phyloP scores from a whole-genome alignment of 2,888 invertebrate genomes.

The Caenorhabditis macrosperma region DNA sequence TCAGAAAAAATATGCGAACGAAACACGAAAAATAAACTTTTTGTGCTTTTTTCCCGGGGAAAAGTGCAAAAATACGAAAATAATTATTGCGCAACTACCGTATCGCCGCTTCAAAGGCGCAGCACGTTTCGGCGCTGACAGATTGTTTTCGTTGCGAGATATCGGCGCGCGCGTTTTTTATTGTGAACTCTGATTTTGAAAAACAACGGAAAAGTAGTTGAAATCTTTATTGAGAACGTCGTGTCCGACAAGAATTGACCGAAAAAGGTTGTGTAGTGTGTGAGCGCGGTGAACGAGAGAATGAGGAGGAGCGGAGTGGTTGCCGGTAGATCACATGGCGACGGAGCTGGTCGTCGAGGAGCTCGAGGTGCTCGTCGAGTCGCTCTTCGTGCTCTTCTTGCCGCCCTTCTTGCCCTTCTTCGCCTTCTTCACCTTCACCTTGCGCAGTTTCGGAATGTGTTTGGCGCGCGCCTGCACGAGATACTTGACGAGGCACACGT shows the following conservation, averaged over 20 bases:
- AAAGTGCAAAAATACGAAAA: background rate
- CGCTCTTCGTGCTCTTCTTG: constrained; percentile 14
- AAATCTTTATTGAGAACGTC: background rate
- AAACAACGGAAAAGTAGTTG: too few relatives aligned
- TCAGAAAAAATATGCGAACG: too few relatives aligned
- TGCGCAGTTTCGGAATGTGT: constrained; percentile 40
- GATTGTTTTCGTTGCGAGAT: too few relatives aligned
- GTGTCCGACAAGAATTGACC: background rate
- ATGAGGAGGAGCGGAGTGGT: background rate
- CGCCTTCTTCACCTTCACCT: constrained; percentile 45
- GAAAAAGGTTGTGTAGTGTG: too few relatives aligned
- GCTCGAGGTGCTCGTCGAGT: background rate
- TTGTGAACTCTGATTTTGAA: too few relatives aligned
- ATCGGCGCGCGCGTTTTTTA: too few relatives aligned
- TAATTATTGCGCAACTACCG: background rate
- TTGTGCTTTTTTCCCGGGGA: too few relatives aligned
- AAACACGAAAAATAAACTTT: too few relatives aligned
- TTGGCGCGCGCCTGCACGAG: constrained; percentile 33
- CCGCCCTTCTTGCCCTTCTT: constrained; percentile 30
- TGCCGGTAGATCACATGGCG: background rate
- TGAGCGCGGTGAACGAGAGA: constrained; percentile 1
- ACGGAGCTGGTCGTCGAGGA: background rate
- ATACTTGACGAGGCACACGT: constrained; percentile 41
- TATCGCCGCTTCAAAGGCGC: too few relatives aligned
- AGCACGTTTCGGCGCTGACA: too few relatives aligned